Conservation (phyloP, 2,797 vertebrate genomes). For the Triplophysa bombifrons region DNA sequence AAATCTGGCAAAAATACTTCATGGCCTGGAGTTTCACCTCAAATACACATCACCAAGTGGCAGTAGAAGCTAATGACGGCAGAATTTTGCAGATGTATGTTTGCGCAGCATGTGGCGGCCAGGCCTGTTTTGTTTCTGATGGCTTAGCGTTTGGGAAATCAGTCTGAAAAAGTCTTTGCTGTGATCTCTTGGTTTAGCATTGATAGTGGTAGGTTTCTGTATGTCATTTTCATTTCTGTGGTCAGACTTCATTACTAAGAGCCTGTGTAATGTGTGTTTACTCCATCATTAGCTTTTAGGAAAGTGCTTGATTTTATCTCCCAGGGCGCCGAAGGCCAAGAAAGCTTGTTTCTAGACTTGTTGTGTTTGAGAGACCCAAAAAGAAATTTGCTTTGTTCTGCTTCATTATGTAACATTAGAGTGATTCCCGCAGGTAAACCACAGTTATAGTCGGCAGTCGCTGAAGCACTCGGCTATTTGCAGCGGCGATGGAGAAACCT, state of each 20-base stretch:
- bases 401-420: conserved; percentile 17
- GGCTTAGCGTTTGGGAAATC: background rate
- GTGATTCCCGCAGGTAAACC: conserved; percentile 20
- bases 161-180: background rate
- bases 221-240: conserved; percentile 64
- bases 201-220: conserved; percentile 46
- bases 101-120: conserved; percentile 6
- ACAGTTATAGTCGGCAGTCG: conserved; percentile 3
- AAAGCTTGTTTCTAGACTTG: background rate
- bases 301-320: conserved; percentile 67
- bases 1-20: background rate
- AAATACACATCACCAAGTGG: background rate
- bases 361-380: background rate
- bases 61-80: conserved; percentile 13
- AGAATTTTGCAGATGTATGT: conserved; percentile 11
- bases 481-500: conserved; percentile 7
- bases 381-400: background rate
- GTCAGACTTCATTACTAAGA: conserved; percentile 69
- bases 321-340: conserved; percentile 8
- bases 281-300: conserved; percentile 71
- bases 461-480: conserved; percentile 44
- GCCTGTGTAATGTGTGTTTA: conserved; percentile 70
- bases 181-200: background rate
- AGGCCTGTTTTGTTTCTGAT: background rate
- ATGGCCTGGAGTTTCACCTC: background rate